Evolutionary conservation across 2,113 vertebrate species (phyloP), one percentile per base, ranked within the genome.

Genomic region (Gallinago undulata): DNA sequence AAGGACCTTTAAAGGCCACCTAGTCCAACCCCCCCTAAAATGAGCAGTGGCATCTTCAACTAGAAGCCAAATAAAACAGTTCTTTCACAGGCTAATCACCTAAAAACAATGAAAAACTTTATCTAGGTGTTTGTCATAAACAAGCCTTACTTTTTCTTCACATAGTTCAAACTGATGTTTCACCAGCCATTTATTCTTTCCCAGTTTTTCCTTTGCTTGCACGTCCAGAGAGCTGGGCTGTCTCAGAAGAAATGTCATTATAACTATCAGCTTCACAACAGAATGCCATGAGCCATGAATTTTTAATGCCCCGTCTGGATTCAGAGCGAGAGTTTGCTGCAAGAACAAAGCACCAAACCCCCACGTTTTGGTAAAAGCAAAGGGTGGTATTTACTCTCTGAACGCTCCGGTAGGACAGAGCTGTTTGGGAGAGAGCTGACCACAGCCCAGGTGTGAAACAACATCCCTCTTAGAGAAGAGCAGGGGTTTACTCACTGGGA

Each of bases 381-480:
- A 27, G 41, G 43, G 17, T 6, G 17, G 10, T 5, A 15, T 19
- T 53, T n/a, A 3, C 39, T 13, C 68, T 13, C 47, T 3, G 35
- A 55, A 19, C 17, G 3, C 51, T 18, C 15, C 19, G 4, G 25
- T 0, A 33, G 13, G 35, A 70, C 14, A 11, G 30, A 35, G 35
- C 28, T 25, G 17, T 23, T 7, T 10, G 25, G 48, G 35, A 56
- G 11, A 19, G 43, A 53, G 3, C 30, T 11, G 43, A 7, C 59
- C 35, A 5, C 30, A 48, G 68, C 39, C 15, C 31, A 4, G 43
- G 39, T 7, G 55, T 8, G 45, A 19, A 31, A 43, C 19, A 5
- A 21, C n/a, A 4, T 0, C 0, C 11, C 17, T 27, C 64, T 51
- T 4, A 2, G 1, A 11, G 47, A 23, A 70, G 19, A 55, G 28